Percentiles rank a stretch among this genome's conserved stretches.
Conservation (phyloP, 2,797 vertebrate genomes). For the Tauraco hartlaubi region DNA sequence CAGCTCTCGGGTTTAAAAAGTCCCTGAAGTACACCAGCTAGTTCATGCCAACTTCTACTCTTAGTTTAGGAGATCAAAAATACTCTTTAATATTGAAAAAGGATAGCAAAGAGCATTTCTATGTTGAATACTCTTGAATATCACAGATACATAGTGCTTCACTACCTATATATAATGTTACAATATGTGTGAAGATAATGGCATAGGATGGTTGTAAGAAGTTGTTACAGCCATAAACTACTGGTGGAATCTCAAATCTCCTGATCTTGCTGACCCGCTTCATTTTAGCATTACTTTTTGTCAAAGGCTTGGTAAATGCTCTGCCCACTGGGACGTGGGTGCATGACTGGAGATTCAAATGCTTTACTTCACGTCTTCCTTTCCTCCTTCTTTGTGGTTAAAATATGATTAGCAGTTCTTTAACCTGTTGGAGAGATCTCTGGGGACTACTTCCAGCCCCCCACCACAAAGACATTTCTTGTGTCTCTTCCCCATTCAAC, state of each 20-base stretch:
- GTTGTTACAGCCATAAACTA: background rate
- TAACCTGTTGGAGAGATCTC: background rate
- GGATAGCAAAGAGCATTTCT: background rate
- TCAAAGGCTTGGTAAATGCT: background rate
- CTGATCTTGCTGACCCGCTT: background rate
- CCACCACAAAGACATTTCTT: background rate
- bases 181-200: background rate
- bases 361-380: background rate
- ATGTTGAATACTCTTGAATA: background rate
- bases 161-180: background rate
- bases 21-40: background rate
- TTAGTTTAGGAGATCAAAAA: background rate
- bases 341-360: background rate
- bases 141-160: background rate
- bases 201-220: background rate
- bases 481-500: background rate
- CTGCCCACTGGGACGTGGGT: background rate
- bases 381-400: background rate
- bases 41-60: background rate
- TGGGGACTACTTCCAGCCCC: background rate
- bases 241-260: background rate
- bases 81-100: background rate
- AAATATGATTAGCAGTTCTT: background rate
- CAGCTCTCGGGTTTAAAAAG: background rate
- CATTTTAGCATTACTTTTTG: background rate